phyloP scores from a whole-genome alignment of 1,140 invertebrate species.

The Lucilia sericata region DNA sequence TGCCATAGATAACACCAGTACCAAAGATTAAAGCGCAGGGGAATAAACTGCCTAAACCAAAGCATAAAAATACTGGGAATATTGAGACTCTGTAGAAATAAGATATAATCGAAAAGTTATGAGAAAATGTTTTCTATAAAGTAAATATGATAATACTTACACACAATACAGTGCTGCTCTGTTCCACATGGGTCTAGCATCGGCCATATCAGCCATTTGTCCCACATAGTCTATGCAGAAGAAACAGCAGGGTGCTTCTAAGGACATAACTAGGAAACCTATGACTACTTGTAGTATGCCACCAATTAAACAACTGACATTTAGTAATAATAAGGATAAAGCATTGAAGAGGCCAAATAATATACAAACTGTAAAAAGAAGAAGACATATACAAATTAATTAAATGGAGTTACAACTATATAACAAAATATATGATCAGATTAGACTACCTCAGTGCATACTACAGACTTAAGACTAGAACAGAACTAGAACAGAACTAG shows the following conservation, averaged over 20 bases:
- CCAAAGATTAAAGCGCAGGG: constrained; percentile 89
- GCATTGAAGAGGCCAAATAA: constrained; percentile 87
- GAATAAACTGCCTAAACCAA: constrained; percentile 82
- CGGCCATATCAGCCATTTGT: constrained; percentile 82
- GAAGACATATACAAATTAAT: neutral
- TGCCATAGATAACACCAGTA: constrained; percentile 90
- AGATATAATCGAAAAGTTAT: neutral
- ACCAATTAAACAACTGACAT: constrained; percentile 79
- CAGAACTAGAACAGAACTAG: too few species aligned
- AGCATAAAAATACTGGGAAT: constrained; percentile 82
- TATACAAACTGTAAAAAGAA: constrained; percentile 82
- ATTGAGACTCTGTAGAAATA: constrained; percentile 76
- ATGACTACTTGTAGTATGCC: constrained; percentile 91
- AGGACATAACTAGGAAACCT: constrained; percentile 85
- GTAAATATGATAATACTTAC: constrained; percentile 73
- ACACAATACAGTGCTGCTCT: constrained; percentile 86
- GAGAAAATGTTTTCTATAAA: neutral
- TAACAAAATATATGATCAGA: too few species aligned
- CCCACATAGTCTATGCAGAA: constrained; percentile 94
- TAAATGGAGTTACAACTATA: neutral
- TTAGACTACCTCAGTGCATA: too few species aligned
- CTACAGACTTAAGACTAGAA: too few species aligned
- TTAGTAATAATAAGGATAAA: constrained; percentile 76
- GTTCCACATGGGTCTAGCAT: constrained; percentile 89
- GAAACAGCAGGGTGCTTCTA: constrained; percentile 96